A percentile compares a stretch with the other conserved stretches of the same genome.
Evolutionary conservation across 2,888 invertebrate species (phyloP).

Genomic region (Coenonympha glycerion): DNA sequence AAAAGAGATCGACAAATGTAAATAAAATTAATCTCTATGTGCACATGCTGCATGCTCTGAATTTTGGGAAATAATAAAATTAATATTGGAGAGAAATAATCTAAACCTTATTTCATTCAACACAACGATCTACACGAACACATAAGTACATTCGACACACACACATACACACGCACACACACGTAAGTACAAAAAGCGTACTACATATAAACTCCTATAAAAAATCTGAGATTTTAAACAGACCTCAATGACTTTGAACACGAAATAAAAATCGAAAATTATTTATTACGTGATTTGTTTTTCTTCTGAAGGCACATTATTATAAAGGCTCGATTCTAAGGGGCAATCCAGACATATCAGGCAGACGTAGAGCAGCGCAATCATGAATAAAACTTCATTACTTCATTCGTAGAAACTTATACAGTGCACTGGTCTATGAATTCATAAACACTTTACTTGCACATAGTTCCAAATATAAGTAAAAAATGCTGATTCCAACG

Average conservation of each 20-base stretch:
- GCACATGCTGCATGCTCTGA: too few relatives aligned
- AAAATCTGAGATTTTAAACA: conserved; percentile 51
- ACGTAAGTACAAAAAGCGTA: conserved; percentile 63
- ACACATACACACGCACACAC: conserved; percentile 23
- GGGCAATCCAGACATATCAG: not conserved
- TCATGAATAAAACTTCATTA: too few relatives aligned
- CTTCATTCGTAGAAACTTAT: too few relatives aligned
- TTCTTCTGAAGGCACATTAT: conserved; percentile 47
- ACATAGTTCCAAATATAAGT: too few relatives aligned
- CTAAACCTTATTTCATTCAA: conserved; percentile 16
- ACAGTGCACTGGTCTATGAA: too few relatives aligned
- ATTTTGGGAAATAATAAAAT: too few relatives aligned
- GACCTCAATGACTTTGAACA: conserved; percentile 32
- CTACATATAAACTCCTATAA: conserved; percentile 34
- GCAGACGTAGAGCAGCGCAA: not conserved
- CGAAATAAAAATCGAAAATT: conserved; percentile 14
- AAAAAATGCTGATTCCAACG: too few relatives aligned
- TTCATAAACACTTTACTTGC: too few relatives aligned
- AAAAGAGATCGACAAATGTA: too few relatives aligned
- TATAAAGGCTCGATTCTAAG: conserved; percentile 39
- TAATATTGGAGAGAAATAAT: not conserved
- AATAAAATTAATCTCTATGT: too few relatives aligned
- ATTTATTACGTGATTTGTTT: not conserved
- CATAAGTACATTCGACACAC: conserved; percentile 45
- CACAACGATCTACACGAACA: conserved; percentile 31